Evolutionary conservation across 2,113 vertebrate species (phyloP).

Genomic region (Prochilodus magdalenae): DNA sequence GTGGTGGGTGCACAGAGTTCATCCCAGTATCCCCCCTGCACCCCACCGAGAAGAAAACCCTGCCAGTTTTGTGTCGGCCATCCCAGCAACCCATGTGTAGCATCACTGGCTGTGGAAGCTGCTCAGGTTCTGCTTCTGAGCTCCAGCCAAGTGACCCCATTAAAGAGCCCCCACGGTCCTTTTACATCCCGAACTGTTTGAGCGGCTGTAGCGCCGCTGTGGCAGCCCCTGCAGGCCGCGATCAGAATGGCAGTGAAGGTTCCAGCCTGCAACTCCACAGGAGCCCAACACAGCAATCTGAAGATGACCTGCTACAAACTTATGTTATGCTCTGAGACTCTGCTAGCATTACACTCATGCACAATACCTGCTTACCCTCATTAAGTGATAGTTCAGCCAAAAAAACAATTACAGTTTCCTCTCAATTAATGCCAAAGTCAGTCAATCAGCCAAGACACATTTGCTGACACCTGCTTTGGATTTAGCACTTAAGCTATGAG

Average conservation of each 20-base stretch:
- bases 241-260: slow-evolving; percentile 14
- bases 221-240: slow-evolving; percentile 5
- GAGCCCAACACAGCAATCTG: slow-evolving; percentile 30
- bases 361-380: not conserved
- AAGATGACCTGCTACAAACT: slow-evolving; percentile 44
- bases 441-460: no score
- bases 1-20: slow-evolving; percentile 12
- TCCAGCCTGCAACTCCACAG: not conserved
- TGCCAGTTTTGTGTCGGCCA: slow-evolving; percentile 50
- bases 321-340: slow-evolving; percentile 38
- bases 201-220: not conserved
- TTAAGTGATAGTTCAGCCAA: not conserved
- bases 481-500: no score
- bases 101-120: slow-evolving; percentile 34
- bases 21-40: not conserved
- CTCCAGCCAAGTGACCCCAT: slow-evolving; percentile 46
- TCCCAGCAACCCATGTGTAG: slow-evolving; percentile 49
- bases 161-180: slow-evolving; percentile 70
- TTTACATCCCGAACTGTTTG: slow-evolving; percentile 62
- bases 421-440: not conserved
- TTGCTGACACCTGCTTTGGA: no score
- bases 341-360: not conserved
- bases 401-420: no score
- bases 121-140: not conserved
- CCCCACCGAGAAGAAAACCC: slow-evolving; percentile 5